These are phyloP conservation scores for Clarias pachynema DNA, from an alignment of 2,797 vertebrate species.

Conservation along the genomic window DNA sequence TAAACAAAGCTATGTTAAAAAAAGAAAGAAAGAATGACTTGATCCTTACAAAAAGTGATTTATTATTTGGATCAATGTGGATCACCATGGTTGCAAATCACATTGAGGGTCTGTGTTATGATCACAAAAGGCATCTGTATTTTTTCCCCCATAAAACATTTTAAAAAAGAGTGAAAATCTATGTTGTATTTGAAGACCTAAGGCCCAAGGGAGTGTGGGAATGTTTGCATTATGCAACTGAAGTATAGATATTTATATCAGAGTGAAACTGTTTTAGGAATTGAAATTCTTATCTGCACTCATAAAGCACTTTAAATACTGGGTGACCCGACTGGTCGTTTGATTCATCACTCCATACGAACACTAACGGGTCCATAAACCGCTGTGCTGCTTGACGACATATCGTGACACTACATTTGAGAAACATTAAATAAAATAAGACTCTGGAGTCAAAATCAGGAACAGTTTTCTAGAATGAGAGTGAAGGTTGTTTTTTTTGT, in stretches of 20 bases:
- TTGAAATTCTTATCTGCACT: slow-evolving; percentile 15
- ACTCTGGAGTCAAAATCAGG: background rate
- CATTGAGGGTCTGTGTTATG: background rate
- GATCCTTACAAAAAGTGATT: background rate
- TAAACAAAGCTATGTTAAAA: too few species aligned
- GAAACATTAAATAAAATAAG: slow-evolving; percentile 20
- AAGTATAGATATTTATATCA: slow-evolving; percentile 14
- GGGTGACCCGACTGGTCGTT: background rate
- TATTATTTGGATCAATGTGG: background rate
- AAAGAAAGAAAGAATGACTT: too few species aligned
- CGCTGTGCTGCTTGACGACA: background rate
- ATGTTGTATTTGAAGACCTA: background rate
- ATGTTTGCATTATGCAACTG: background rate
- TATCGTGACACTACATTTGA: slow-evolving; percentile 2
- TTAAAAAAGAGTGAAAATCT: background rate
- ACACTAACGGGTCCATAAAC: slow-evolving; percentile 20
- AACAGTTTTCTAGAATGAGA: background rate
- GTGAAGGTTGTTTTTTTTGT: background rate
- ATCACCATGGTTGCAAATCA: background rate
- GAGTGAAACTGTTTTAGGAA: slow-evolving; percentile 12
- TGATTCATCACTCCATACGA: background rate
- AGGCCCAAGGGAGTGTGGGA: slow-evolving; percentile 5
- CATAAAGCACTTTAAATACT: slow-evolving; percentile 14
- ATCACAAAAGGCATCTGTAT: background rate
- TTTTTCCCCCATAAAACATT: background rate